Evolutionary conservation across 2,113 vertebrate genomes (phyloP).

Genomic region (Galbula dea): DNA sequence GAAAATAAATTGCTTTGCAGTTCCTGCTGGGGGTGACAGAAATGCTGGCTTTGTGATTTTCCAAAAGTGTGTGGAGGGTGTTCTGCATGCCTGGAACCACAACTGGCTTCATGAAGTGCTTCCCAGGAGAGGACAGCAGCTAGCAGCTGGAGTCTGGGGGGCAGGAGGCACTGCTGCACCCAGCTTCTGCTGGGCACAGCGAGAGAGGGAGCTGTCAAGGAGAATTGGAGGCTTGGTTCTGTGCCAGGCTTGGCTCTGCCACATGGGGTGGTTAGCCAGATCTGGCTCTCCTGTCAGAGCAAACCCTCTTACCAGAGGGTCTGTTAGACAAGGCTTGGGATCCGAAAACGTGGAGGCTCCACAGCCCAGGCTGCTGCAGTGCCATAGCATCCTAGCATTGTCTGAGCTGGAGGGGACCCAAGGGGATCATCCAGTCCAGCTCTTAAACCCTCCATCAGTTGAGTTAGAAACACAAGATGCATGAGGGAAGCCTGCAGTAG

Average conservation of each 20-base stretch:
- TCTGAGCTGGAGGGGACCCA: too few relatives aligned
- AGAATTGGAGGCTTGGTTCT: not conserved
- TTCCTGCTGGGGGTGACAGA: constrained; percentile 62
- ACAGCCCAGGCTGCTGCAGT: not conserved
- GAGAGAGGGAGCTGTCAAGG: not conserved
- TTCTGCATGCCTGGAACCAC: not conserved
- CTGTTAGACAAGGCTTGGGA: not conserved
- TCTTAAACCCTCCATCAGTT: too few relatives aligned
- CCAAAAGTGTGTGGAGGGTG: not conserved
- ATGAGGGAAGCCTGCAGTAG: too few relatives aligned
- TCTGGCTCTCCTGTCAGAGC: not conserved
- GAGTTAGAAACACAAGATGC: too few relatives aligned
- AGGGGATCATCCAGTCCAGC: too few relatives aligned
- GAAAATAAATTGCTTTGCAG: constrained; percentile 63
- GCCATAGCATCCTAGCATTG: too few relatives aligned
- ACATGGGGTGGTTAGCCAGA: not conserved
- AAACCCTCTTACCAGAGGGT: not conserved
- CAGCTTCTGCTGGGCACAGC: not conserved
- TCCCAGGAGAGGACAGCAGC: not conserved
- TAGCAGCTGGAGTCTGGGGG: not conserved
- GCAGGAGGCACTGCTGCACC: not conserved
- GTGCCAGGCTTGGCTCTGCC: not conserved
- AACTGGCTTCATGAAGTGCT: not conserved
- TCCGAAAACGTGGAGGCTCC: not conserved
- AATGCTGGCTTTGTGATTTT: constrained; percentile 58